Evolutionary conservation across 2,888 invertebrate species (phyloP).

Genomic region (Petrophora chlorosata): DNA sequence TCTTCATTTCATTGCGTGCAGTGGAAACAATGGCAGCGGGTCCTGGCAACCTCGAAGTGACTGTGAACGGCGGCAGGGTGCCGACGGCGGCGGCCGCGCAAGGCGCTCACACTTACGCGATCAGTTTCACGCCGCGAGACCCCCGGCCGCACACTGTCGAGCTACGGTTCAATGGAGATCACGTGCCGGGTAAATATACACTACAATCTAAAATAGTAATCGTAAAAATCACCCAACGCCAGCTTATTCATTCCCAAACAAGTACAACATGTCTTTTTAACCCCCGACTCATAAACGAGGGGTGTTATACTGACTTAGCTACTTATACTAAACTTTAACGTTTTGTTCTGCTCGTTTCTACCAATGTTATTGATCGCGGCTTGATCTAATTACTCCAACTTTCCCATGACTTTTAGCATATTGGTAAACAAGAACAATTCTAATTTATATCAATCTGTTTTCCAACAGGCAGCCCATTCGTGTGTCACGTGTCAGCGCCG

Average conservation of each 20-base stretch:
- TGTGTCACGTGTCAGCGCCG: constrained; percentile 90
- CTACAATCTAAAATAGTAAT: too few relatives aligned
- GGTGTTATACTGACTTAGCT: too few relatives aligned
- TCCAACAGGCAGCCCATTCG: constrained; percentile 90
- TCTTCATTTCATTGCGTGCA: constrained; percentile 49
- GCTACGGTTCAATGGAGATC: constrained; percentile 97
- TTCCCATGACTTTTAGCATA: too few relatives aligned
- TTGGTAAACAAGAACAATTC: too few relatives aligned
- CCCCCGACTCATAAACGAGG: too few relatives aligned
- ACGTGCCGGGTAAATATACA: constrained; percentile 94
- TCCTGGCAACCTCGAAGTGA: constrained; percentile 98
- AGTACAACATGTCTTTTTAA: too few relatives aligned
- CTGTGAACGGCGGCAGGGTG: constrained; percentile 98
- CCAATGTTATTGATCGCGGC: too few relatives aligned
- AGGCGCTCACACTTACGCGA: constrained; percentile 97
- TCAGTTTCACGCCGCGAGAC: constrained; percentile 97
- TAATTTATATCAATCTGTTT: constrained; percentile 25
- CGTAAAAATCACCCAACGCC: too few relatives aligned
- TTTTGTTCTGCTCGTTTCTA: too few relatives aligned
- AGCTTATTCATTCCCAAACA: too few relatives aligned
- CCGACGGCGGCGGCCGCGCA: constrained; percentile 98
- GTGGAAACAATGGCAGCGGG: constrained; percentile 99
- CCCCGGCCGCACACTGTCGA: constrained; percentile 96
- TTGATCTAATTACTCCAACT: too few relatives aligned
- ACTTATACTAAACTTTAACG: too few relatives aligned